Conservation (phyloP, 2,797 vertebrate genomes). For the Balearica regulorum region DNA sequence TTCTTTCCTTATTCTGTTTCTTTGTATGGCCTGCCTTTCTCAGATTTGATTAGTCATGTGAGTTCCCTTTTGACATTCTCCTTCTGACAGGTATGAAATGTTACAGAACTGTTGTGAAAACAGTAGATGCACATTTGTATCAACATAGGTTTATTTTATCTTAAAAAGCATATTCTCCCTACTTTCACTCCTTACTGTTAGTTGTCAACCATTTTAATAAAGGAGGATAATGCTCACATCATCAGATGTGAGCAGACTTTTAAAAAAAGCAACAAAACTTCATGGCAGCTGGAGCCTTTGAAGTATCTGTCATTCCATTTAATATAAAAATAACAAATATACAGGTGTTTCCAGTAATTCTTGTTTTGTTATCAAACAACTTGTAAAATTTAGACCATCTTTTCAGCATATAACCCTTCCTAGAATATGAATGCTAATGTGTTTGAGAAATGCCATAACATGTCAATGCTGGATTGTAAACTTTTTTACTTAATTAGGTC, state of each 20-base stretch:
- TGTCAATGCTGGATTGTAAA: neutral
- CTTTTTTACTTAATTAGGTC: neutral
- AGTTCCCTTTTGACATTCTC: conserved; percentile 1
- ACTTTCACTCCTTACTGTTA: neutral
- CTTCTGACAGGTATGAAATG: neutral
- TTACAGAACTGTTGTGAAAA: neutral
- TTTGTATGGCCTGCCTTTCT: neutral
- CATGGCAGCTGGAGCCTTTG: neutral
- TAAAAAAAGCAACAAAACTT: neutral
- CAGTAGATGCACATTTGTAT: neutral
- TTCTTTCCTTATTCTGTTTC: neutral
- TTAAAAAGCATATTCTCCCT: neutral
- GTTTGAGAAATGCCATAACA: neutral
- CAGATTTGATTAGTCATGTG: neutral
- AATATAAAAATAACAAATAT: neutral
- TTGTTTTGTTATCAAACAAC: neutral
- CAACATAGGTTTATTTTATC: neutral
- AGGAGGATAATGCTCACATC: too few relatives aligned
- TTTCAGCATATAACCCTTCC: neutral
- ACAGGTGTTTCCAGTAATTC: neutral
- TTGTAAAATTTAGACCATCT: neutral
- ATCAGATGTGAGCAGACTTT: neutral
- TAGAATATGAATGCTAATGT: neutral
- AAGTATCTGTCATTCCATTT: neutral
- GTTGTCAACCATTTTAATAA: too few relatives aligned